Base-by-base conservation (phyloP, 2,888 invertebrate genomes). In the Eumerus sabulonum region DNA sequence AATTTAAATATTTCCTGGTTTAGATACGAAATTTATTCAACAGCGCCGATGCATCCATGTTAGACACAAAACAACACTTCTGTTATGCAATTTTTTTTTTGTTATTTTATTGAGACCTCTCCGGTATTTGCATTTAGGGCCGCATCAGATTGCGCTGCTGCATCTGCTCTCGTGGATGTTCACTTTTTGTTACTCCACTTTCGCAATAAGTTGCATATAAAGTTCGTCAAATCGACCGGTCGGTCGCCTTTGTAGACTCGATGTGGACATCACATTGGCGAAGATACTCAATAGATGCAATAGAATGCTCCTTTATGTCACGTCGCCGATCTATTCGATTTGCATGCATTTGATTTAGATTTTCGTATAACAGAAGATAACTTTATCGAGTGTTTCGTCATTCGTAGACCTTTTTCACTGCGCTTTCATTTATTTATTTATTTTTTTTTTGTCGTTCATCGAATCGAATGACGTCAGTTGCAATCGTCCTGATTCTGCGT, bases 1-100 rank as follows among this genome's bases (percentile, higher is more conserved):
- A 51, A 72, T 72, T 72, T 47, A 72, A 72, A 72, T 72, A 64
- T 72, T 72, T 72, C 72, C 72, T 72, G 72, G 72, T 72, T 64
- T 72, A 53, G 64, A 64, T 64, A 53, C 38, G 9, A 38, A 64
- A 57, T 72, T 50, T 63, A 72, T 72, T 13, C 63, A 57, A 17
- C 38, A 11, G 42, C 62, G 19, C 16, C 51, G 35, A 57, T 59
- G 64, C 64, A 64, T 64, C 53, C 27, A 27, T 7, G 27, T 27
- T 27, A 27, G 27, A 27, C 7, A 5, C 68, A 42, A 36, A 45
- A 17, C 13, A 40, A 12, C 11, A 3, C 40, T 40, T 53, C 50
- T 45, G 19, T 54, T 42, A 48, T 66, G 11, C 62, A 56, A 63
- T 71, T 62, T 48, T 56, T n/a, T n/a, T n/a, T n/a, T n/a, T n/a